Evolutionary conservation across 2,888 invertebrate species (phyloP), one percentile per base, ranked within the genome.

Genomic region (Pharmacophagus antenor): DNA sequence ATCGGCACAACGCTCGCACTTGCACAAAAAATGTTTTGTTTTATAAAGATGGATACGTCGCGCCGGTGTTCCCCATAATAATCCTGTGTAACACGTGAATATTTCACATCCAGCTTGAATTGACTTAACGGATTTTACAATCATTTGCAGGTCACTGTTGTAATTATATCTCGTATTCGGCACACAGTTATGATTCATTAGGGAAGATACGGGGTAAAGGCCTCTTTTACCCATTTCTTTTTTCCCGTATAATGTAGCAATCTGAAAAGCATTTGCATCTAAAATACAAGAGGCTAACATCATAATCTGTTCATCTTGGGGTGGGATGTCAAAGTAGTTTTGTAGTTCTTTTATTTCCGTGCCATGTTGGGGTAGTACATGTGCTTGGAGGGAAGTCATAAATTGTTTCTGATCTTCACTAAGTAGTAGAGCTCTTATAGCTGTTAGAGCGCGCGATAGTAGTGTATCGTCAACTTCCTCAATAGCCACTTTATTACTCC

Each of bases 241-340:
- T 65, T 82, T 86, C 62, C 82, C 88, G 64, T 76, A 87, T 18
- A 77, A 74, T 59, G 79, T 86, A 56, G 89, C 88, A 66, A 91
- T 93, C 87, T 94, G 93, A 74, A 93, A 95, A 41, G 94, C 93
- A 74, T 94, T 94, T 2, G 94, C 93, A 71, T 95, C 94, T 71
- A 95, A 84, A 18, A 92, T 91, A 56, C 90, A 86, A 69, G 94
- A 93, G 0, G 93, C 92, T 46, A 84, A 77, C n/a, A 79, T 80
- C 92, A 95, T 91, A 56, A 93, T 84, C 42, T 86, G 70, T 71
- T 92, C 91, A 47, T 94, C 93, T n/a, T 92, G 85, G 56, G 85
- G 73, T 6, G 83, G 82, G 66, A 94, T 85, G 25, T 89, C 79
- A 60, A 91, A 90, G 63, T 78, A 82, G 59, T 86, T 76, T 66